Evolutionary conservation across 2,888 invertebrate genomes (phyloP).

Genomic region (Vanessa cardui): DNA sequence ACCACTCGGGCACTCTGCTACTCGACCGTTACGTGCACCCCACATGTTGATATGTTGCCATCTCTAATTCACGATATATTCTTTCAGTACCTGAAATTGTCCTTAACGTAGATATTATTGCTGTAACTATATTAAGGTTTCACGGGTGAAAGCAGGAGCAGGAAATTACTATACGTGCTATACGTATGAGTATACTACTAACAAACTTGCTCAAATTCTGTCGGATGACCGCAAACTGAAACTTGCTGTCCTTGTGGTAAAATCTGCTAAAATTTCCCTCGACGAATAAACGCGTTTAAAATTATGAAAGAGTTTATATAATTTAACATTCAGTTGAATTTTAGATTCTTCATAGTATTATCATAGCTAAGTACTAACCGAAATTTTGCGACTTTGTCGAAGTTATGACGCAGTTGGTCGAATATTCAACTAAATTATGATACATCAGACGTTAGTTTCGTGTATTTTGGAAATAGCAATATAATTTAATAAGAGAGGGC

Average conservation of each 20-base stretch:
- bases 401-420: too few relatives aligned
- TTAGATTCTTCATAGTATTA: not conserved
- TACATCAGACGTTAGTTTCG: not conserved
- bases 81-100: not conserved
- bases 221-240: not conserved
- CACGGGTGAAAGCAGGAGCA: not conserved
- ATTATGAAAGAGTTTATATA: not conserved
- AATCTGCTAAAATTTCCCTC: not conserved
- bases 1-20: constrained; percentile 20
- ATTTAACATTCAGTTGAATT: not conserved
- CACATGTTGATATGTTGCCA: constrained; percentile 34
- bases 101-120: not conserved
- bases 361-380: too few relatives aligned
- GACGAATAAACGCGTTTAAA: not conserved
- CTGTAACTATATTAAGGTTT: not conserved
- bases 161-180: not conserved
- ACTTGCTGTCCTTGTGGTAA: not conserved
- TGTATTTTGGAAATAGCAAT: too few relatives aligned
- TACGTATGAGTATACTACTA: not conserved
- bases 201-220: constrained; percentile 6
- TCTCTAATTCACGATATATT: not conserved
- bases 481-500: not conserved
- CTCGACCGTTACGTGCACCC: constrained; percentile 24
- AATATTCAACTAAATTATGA: too few relatives aligned
- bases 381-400: too few relatives aligned